Base-by-base conservation (phyloP, 2,113 vertebrate genomes). In the Conger conger region DNA sequence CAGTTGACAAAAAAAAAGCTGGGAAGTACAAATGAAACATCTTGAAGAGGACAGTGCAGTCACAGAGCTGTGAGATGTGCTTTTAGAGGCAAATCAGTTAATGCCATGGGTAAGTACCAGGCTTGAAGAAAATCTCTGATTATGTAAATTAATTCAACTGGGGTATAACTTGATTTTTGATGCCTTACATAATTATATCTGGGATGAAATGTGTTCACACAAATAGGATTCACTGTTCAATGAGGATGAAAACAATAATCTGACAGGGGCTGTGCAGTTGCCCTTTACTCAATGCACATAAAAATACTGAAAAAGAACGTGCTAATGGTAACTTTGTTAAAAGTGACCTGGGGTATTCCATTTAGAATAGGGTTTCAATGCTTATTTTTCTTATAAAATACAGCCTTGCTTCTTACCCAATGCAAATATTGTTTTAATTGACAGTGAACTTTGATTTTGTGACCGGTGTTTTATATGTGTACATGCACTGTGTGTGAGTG, bases 161-260 rank as follows among this genome's bases (percentile, higher is more conserved):
- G n/a, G 2, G 2, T 11, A 73, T 33, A 86, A 87, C 84, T 89
- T 60, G 42, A 88, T 87, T 88, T n/a, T 8, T 76, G 68, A 76
- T 85, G 63, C 87, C 80, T 79, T 81, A 79, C 37, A 11, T 57
- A 81, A 85, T 86, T 84, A 79, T 76, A 78, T 86, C 85, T 4
- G 50, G 79, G 33, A 68, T 83, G 35, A 85, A 88, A 85, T 86
- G 84, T 45, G 81, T 78, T 79, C 36, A 82, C 85, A 83, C 53
- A 83, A 53, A 73, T 35, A 77, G 78, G 30, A 88, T 90, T 1
- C 80, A 57, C 18, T 80, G 23, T 63, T 13, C 30, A 50, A 83
- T 40, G 86, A 82, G 80, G 79, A 53, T 42, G 79, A 82, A 87
- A 81, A 87, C 80, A 79, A 23, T 83, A 76, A 16, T 76, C 27